Evolutionary conservation across 2,797 vertebrate genomes (phyloP), one percentile per base, ranked within the genome.

Genomic region (Aotus griseimembra): DNA sequence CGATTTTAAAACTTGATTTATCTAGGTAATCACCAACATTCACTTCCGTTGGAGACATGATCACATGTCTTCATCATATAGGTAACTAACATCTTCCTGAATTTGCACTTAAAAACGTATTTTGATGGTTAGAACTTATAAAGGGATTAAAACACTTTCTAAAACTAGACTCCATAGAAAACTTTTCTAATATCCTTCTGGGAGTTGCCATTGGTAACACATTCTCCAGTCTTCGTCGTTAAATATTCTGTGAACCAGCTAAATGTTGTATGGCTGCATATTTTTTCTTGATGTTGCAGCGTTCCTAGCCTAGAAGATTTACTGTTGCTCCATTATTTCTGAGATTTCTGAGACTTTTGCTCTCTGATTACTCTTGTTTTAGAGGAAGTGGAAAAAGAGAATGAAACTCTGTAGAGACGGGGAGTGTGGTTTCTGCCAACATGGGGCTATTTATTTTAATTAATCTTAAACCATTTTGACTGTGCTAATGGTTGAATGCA

Each of bases 391-490:
- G 93, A 96, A 41, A 96, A 96, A 94, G 92, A 97, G 97, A 97
- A 97, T 28, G 96, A 98, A 97, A 97, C 96, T 98, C 94, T 76
- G 95, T 64, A 80, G 52, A 46, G 73, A 28, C 15, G 24, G 30
- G n/a, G 48, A 88, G 22, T 24, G 57, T 95, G 81, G 97, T 98
- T 97, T 97, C 95, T 97, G 67, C 85, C 0, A 90, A 96, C 96
- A 93, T 73, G 30, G 95, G 96, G 93, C 98, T 98, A 97, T 98
- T 98, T 98, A 93, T 98, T 98, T 98, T 98, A 98, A 98, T 98
- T 98, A 88, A 64, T 97, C 94, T 98, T 98, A 98, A 99, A 98
- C 98, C 98, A 97, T 97, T 96, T 89, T 98, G 99, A 98, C 98
- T 98, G 98, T 97, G 97, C 97, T 98, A 97, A 98, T 98, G 98